Evolutionary conservation across 2,888 invertebrate genomes (phyloP).

Genomic region (Atherix ibis): DNA sequence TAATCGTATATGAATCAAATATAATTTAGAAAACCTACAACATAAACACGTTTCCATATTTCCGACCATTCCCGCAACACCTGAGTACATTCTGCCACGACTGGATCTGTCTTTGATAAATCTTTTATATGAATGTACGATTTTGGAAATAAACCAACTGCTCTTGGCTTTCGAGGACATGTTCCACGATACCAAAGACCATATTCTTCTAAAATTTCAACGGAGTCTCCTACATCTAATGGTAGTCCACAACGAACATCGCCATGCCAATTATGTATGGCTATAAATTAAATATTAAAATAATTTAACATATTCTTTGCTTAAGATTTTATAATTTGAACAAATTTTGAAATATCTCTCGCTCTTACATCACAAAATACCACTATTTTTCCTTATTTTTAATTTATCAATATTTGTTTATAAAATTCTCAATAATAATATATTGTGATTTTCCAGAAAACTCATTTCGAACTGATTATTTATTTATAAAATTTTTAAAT

Average conservation of each 20-base stretch:
- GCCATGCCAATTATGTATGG: slow-evolving; percentile 81
- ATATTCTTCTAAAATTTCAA: slow-evolving; percentile 84
- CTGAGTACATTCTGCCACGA: slow-evolving; percentile 80
- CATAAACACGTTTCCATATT: slow-evolving; percentile 82
- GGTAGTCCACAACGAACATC: slow-evolving; percentile 64
- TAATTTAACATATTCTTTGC: too few relatives aligned
- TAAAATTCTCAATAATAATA: too few relatives aligned
- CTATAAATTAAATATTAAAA: too few relatives aligned
- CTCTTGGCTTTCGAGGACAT: slow-evolving; percentile 56
- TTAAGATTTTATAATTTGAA: too few relatives aligned
- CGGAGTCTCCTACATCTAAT: slow-evolving; percentile 81
- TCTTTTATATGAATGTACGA: slow-evolving; percentile 75
- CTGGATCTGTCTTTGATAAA: slow-evolving; percentile 72
- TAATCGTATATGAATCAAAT: neutral
- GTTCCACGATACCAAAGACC: slow-evolving; percentile 80
- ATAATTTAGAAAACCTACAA: slow-evolving; percentile 43
- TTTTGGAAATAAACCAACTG: slow-evolving; percentile 56
- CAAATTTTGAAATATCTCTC: too few relatives aligned
- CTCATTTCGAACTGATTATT: too few relatives aligned
- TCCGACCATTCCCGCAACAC: slow-evolving; percentile 87
- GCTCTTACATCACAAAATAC: too few relatives aligned
- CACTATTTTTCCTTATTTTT: too few relatives aligned
- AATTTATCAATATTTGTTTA: too few relatives aligned
- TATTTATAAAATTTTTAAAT: too few relatives aligned
- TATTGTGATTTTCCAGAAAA: too few relatives aligned